Evolutionary conservation across 2,888 invertebrate species (phyloP).

Genomic region (Tortricodes alternella): DNA sequence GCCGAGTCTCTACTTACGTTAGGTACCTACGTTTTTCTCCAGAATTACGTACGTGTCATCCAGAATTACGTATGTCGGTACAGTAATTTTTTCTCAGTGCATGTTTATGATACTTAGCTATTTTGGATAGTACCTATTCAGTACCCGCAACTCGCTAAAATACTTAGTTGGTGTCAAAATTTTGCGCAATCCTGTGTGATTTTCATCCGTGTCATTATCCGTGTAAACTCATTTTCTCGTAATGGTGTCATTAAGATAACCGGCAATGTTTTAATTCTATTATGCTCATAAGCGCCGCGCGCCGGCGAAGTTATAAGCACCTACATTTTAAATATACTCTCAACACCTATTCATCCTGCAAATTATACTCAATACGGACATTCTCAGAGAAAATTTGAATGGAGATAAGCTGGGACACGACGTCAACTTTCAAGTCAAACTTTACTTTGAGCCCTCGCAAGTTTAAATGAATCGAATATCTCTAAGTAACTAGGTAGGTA

Average conservation of each 20-base stretch:
- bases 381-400: conserved; percentile 14
- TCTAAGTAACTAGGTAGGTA: background rate
- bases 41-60: no score
- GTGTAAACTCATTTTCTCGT: conserved; percentile 17
- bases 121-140: no score
- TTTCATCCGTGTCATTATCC: conserved; percentile 4
- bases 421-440: conserved; percentile 19
- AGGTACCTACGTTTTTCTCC: no score
- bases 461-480: background rate
- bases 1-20: no score
- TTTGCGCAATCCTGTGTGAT: background rate
- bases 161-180: no score
- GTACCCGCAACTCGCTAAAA: no score
- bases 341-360: conserved; percentile 7
- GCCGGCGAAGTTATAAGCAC: conserved; percentile 21
- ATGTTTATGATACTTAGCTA: no score
- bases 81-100: no score
- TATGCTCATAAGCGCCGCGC: conserved; percentile 15
- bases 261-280: conserved; percentile 25
- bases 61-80: no score
- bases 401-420: conserved; percentile 21
- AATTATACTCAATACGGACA: conserved; percentile 20
- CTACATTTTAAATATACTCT: conserved; percentile 22
- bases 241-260: conserved; percentile 19
- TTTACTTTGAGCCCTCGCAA: background rate